Percentiles rank a stretch among this genome's conserved stretches.
phyloP scores from a whole-genome alignment of 2,888 invertebrate species.

The Caenorhabditis wallacei region DNA sequence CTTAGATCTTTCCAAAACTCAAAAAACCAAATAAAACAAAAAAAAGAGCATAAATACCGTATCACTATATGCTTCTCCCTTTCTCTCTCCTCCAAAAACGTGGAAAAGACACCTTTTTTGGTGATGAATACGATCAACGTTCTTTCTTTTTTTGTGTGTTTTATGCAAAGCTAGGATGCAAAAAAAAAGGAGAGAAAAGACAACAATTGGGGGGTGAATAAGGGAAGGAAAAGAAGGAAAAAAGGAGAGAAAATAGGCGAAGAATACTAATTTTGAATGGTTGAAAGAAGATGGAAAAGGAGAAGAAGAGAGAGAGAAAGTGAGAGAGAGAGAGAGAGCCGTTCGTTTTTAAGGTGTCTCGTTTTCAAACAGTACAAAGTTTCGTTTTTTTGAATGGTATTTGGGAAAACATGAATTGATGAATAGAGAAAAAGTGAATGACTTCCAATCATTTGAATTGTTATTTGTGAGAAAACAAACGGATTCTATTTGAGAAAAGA shows the following conservation, averaged over 20 bases:
- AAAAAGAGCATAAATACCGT: background rate
- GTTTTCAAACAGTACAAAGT: constrained; percentile 8
- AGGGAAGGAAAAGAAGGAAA: background rate
- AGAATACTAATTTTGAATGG: constrained; percentile 42
- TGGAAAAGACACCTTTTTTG: background rate
- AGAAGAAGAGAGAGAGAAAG: background rate
- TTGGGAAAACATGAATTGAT: background rate
- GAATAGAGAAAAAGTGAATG: background rate
- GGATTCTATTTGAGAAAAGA: background rate
- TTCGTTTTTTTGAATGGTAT: background rate
- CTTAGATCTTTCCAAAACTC: too few relatives aligned
- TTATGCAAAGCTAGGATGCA: constrained; percentile 11
- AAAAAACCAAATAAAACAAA: too few relatives aligned
- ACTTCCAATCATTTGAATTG: too few relatives aligned
- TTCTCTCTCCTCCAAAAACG: too few relatives aligned
- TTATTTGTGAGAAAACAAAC: background rate
- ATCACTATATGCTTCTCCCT: background rate
- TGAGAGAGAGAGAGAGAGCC: constrained; percentile 8
- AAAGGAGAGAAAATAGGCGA: constrained; percentile 7
- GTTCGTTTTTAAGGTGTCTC: background rate
- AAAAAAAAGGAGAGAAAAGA: constrained; percentile 12
- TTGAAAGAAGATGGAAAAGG: background rate
- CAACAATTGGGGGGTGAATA: constrained; percentile 11
- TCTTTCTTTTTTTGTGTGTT: background rate
- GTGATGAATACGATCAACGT: constrained; percentile 10